Conservation (phyloP, 2,888 invertebrate species). For the Peribatodes rhomboidaria region DNA sequence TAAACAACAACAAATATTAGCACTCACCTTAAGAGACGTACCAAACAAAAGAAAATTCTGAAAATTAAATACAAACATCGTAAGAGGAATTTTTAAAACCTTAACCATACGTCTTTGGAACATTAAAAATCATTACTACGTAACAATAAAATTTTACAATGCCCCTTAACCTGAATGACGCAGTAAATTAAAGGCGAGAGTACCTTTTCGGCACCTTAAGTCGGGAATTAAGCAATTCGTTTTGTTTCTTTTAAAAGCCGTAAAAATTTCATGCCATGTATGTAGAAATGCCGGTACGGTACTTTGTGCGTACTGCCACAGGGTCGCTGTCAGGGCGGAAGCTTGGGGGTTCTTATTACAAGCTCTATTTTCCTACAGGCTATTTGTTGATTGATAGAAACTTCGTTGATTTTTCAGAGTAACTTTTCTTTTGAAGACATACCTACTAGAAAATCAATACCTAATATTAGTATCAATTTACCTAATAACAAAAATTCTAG, state of each 20-base stretch:
- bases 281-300: constrained; percentile 28
- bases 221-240: constrained; percentile 55
- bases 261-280: constrained; percentile 50
- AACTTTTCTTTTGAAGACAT: no score
- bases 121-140: constrained; percentile 54
- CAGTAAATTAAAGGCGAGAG: constrained; percentile 42
- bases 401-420: no score
- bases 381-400: no score
- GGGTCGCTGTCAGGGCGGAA: constrained; percentile 2
- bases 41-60: constrained; percentile 5
- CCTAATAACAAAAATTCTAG: no score
- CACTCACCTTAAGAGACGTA: no score
- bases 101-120: constrained; percentile 32
- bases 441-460: no score
- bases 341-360: neutral
- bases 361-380: no score
- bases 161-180: constrained; percentile 55
- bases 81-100: constrained; percentile 8
- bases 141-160: constrained; percentile 61
- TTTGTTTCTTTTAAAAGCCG: constrained; percentile 41
- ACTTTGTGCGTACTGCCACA: constrained; percentile 20
- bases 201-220: constrained; percentile 46
- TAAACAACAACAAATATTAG: neutral
- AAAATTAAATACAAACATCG: constrained; percentile 4
- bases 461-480: no score